Base-by-base conservation (phyloP, 2,113 vertebrate genomes). In the Hystrix cristata region DNA sequence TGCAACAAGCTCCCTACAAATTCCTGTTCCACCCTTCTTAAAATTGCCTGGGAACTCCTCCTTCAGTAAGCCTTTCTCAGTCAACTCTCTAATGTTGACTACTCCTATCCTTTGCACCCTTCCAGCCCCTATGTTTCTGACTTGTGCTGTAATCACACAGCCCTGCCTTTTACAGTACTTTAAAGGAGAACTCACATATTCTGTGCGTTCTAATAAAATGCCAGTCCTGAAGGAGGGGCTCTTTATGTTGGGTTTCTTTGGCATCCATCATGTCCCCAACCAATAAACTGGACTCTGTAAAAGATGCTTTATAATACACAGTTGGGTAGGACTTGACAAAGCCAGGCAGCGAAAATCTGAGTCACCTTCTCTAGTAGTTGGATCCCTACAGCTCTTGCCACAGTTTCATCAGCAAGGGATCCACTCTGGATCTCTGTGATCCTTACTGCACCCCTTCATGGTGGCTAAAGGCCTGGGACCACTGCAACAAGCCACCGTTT, bases 61-160 rank as follows among this genome's bases (percentile, higher is more conserved):
- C 27, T 91, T 62, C 15, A 13, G 23, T 48, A 90, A 95, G 65
- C 21, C 86, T 93, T 64, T 43, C 29, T 96, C 85, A 62, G 13
- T n/a, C 12, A 53, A 79, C 64, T 59, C 55, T 46, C 31, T 8
- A 55, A 67, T 46, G 72, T 64, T 21, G 31, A 57, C 53, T 27
- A 62, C 16, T 43, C 59, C 86, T 51, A 13, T 86, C 67, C 76
- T 88, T 59, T 19, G 69, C n/a, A 83, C 88, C 57, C 21, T 65
- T 83, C 92, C 10, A 19, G 67, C 31, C 60, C 8, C 27, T 53
- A 80, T 48, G 64, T 71, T 80, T 83, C 5, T n/a, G 25, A 78
- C 12, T 60, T 57, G 51, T 43, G 67, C 60, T 60, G 16, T 23
- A 46, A 69, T 38, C 60, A 62, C 51, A 84, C 1, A n/a, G 7